A percentile compares a stretch with the other conserved stretches of the same genome.
Conservation (phyloP, 2,113 vertebrate species). For the Chionomys nivalis region DNA sequence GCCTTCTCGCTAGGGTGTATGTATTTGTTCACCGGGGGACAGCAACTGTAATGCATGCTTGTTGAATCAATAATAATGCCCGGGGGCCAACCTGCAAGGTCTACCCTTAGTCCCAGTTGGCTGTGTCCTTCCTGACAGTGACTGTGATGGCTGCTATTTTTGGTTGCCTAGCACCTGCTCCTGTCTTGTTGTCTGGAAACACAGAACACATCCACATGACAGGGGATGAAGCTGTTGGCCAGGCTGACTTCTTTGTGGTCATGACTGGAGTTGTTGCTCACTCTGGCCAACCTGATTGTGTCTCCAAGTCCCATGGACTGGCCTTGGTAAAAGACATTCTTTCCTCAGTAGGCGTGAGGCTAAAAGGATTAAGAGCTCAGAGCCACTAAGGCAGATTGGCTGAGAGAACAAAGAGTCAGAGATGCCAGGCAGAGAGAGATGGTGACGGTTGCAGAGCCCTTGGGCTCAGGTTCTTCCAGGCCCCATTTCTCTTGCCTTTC, state of each 20-base stretch:
- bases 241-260: neutral
- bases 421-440: neutral
- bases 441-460: neutral
- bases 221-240: neutral
- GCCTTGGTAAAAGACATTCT: neutral
- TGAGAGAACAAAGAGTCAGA: slow-evolving; percentile 10
- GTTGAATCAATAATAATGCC: neutral
- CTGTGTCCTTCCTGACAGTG: neutral
- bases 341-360: neutral
- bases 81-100: neutral
- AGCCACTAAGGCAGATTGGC: neutral
- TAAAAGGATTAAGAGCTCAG: neutral
- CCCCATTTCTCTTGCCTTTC: neutral
- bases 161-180: neutral
- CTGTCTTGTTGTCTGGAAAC: slow-evolving; percentile 10
- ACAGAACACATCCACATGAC: neutral
- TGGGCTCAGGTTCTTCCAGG: neutral
- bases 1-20: neutral
- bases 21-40: neutral
- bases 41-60: neutral
- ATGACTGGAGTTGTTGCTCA: neutral
- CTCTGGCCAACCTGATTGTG: neutral
- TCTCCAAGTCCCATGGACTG: neutral
- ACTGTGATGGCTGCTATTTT: neutral
- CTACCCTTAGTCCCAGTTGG: neutral